A percentile compares a stretch with the other conserved stretches of the same genome.
phyloP scores from a whole-genome alignment of 37 sponge, comb jelly and placozoan species.

The Chondrosia reniformis region DNA sequence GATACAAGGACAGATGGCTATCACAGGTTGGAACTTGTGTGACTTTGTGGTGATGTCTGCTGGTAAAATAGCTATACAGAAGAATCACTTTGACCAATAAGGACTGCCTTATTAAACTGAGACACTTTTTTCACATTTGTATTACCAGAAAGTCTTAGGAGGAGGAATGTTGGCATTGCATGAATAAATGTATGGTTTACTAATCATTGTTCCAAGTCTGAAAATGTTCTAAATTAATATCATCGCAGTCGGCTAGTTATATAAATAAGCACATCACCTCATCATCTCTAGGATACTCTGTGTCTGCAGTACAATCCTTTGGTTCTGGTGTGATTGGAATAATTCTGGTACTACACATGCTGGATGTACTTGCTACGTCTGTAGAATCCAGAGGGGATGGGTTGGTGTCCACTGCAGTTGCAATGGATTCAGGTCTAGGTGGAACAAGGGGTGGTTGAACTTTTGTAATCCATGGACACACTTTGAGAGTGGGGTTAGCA shows the following conservation, averaged over 20 bases:
- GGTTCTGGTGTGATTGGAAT: neutral
- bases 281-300: neutral
- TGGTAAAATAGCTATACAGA: neutral
- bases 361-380: neutral
- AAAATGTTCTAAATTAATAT: neutral
- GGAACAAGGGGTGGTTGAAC: conserved; percentile 11
- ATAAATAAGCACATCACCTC: neutral
- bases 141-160: conserved; percentile 1
- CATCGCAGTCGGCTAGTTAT: neutral
- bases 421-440: neutral
- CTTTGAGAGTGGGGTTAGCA: neutral
- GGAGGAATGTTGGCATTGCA: neutral
- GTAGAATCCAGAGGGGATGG: neutral
- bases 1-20: neutral
- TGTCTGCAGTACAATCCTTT: neutral
- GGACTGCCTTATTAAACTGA: neutral
- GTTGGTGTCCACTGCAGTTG: neutral
- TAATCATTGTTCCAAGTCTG: neutral
- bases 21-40: neutral
- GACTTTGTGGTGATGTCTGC: conserved; percentile 1
- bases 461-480: neutral
- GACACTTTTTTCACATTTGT: conserved; percentile 1
- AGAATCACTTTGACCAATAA: neutral
- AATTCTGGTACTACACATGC: neutral
- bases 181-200: neutral